Base-by-base conservation (phyloP, 1,140 invertebrate genomes). In the Argopecten irradians region DNA sequence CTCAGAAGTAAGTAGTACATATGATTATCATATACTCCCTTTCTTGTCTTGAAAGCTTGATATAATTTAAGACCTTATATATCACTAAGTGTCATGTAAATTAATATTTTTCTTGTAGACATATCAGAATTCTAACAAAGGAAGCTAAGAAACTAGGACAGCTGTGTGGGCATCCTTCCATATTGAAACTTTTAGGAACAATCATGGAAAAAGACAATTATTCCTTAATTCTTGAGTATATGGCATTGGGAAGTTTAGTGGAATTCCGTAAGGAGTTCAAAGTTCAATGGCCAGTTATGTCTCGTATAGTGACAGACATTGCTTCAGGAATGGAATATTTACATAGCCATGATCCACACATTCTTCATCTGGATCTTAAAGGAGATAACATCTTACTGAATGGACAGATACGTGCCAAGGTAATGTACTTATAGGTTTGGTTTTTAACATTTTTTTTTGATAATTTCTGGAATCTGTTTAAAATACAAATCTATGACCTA, bases 311-410 rank as follows among this genome's bases (percentile, higher is more conserved):
- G 14, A 41, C 83, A 13, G 87, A 93, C 34, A 88, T 92, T 1
- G 85, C 88, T 9, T 86, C 82, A 34, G 92, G 89, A 13, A 91
- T 93, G 91, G 88, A 87, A 7, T 93, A 85, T 43, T 83, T 93
- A 14, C 92, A 93, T 85, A 41, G 36, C 0, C 86, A 85, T 2
- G 55, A 88, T 83, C 92, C 92, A 35, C 85, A 88, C 0, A 86
- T 93, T 39, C 90, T 90, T 34, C 92, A 93, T 71, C 91, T 93
- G 13, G 92, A 93, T 89, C 46, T 93, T 14, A 93, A 93, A 41
- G 91, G 90, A 35, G 91, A 93, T 41, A 93, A 93, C 89, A 90
- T 93, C 39, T 88, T 93, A 32, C 87, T 93, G 2, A 89, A 93
- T 86, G 88, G 88, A 41, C 34, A 85, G 14, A 87, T 92, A 7